Conservation (phyloP, 2,797 vertebrate genomes). For the Limnodromus scolopaceus region DNA sequence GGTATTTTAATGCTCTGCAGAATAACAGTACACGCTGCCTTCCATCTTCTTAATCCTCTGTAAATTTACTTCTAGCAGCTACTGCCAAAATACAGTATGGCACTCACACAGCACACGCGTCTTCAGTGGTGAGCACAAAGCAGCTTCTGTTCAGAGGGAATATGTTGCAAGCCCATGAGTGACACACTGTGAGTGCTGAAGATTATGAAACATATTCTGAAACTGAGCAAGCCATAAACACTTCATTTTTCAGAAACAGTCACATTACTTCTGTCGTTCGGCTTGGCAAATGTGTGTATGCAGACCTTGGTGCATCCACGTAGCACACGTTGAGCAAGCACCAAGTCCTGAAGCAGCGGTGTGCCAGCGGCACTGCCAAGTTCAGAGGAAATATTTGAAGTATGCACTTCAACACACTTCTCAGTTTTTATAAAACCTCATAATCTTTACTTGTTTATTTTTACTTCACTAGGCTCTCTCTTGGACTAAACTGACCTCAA, state of each 20-base stretch:
- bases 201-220: slow-evolving; percentile 59
- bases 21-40: background rate
- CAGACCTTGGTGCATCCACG: slow-evolving; percentile 15
- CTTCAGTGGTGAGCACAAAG: slow-evolving; percentile 58
- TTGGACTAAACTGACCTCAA: slow-evolving; percentile 45
- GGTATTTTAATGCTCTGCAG: slow-evolving; percentile 3
- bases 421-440: background rate
- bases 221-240: slow-evolving; percentile 42
- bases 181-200: slow-evolving; percentile 22
- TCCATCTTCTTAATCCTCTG: slow-evolving; percentile 62
- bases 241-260: slow-evolving; percentile 53
- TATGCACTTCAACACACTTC: background rate
- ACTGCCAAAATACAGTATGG: slow-evolving; percentile 67
- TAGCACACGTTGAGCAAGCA: slow-evolving; percentile 19
- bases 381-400: slow-evolving; percentile 33
- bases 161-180: slow-evolving; percentile 46
- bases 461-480: background rate
- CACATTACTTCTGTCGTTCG: background rate
- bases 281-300: background rate
- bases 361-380: background rate
- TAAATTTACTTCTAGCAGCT: slow-evolving; percentile 47
- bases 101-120: slow-evolving; percentile 31
- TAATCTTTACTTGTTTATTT: background rate
- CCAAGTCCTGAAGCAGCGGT: background rate
- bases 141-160: slow-evolving; percentile 37